Conservation (phyloP, 2,888 invertebrate genomes). For the Drosophila nr. fundita region DNA sequence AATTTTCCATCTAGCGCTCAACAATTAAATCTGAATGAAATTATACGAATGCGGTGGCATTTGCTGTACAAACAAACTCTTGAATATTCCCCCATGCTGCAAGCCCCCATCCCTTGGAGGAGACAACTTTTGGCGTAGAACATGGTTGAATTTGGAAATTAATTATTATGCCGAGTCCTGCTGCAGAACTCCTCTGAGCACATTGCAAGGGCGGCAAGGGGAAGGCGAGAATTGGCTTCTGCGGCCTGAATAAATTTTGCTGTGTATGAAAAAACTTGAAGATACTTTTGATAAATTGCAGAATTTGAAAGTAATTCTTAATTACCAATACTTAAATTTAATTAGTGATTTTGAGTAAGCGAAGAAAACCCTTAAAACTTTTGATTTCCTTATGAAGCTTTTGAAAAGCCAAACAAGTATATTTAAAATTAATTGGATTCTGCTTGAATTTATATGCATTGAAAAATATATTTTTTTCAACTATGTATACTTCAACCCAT, state of each 20-base stretch:
- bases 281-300: constrained; percentile 31
- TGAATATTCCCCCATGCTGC: background rate
- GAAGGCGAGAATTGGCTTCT: background rate
- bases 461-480: constrained; percentile 1
- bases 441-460: constrained; percentile 12
- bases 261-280: constrained; percentile 16
- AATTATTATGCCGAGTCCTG: constrained; percentile 42
- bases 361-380: background rate
- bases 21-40: constrained; percentile 51
- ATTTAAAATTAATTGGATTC: constrained; percentile 1
- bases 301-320: constrained; percentile 47
- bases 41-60: constrained; percentile 40
- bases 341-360: background rate
- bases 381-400: background rate
- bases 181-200: background rate
- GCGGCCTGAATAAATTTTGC: constrained; percentile 26
- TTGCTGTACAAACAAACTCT: constrained; percentile 37
- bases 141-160: constrained; percentile 48
- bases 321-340: constrained; percentile 37
- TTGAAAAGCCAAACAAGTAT: background rate
- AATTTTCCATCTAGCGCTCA: constrained; percentile 46
- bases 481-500: background rate
- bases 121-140: constrained; percentile 27
- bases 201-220: background rate
- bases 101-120: background rate